phyloP scores from a whole-genome alignment of 2,888 invertebrate genomes.

The Phortica okadai region DNA sequence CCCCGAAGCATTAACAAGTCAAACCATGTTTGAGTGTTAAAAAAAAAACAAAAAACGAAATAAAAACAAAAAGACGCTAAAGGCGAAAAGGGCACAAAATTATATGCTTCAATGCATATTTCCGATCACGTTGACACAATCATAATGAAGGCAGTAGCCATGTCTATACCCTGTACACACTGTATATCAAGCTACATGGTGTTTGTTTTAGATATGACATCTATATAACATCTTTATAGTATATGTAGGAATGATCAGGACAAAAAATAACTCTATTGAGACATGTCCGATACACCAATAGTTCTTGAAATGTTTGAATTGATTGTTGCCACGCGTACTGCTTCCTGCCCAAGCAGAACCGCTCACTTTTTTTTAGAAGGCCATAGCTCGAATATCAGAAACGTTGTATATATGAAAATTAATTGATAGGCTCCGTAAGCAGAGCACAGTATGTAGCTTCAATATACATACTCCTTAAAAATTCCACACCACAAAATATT shows the following conservation, averaged over 20 bases:
- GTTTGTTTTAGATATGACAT: no score
- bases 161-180: not conserved
- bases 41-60: not conserved
- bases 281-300: no score
- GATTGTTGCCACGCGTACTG: no score
- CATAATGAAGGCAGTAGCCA: not conserved
- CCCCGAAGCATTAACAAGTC: conserved; percentile 57
- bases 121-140: conserved; percentile 39
- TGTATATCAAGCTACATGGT: no score
- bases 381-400: no score
- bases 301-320: no score
- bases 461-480: not conserved
- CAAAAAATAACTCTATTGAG: no score
- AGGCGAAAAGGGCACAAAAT: conserved; percentile 43
- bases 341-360: no score
- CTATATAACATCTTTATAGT: no score
- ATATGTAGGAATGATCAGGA: no score
- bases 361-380: no score
- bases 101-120: conserved; percentile 57
- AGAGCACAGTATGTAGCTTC: not conserved
- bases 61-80: conserved; percentile 24
- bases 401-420: no score
- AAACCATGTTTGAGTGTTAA: conserved; percentile 48
- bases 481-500: not conserved
- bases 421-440: not conserved